phyloP scores from a whole-genome alignment of 2,113 vertebrate species.

The Actinemys pallida region DNA sequence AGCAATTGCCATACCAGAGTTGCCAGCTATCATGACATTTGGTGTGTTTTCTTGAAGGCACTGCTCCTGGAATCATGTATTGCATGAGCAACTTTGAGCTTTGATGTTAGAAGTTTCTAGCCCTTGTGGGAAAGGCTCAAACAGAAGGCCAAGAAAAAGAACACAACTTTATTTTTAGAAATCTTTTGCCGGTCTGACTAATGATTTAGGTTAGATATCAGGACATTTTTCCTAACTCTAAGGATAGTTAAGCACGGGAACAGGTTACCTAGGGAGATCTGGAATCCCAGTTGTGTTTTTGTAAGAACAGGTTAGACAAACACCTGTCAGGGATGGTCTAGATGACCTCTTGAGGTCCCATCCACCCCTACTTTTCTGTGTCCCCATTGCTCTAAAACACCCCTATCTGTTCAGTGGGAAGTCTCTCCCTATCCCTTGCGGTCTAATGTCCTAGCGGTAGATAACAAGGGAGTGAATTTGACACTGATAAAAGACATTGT shows the following conservation, averaged over 20 bases:
- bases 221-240: neutral
- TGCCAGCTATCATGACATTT: neutral
- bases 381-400: neutral
- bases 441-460: neutral
- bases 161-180: neutral
- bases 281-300: neutral
- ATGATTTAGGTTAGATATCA: neutral
- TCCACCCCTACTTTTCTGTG: neutral
- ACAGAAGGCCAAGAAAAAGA: neutral
- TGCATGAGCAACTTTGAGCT: neutral
- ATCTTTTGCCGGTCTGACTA: neutral
- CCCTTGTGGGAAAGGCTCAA: neutral
- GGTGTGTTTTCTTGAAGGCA: neutral
- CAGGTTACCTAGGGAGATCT: neutral
- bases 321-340: neutral
- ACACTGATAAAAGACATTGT: neutral
- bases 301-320: neutral
- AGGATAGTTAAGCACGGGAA: neutral
- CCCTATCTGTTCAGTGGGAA: neutral
- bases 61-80: neutral
- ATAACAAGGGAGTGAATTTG: neutral
- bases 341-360: neutral
- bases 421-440: neutral
- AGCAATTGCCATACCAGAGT: neutral
- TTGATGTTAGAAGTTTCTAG: neutral